These are phyloP conservation scores for Pimpla rufipes DNA, from an alignment of 2,888 invertebrate species.

Conservation along the genomic window DNA sequence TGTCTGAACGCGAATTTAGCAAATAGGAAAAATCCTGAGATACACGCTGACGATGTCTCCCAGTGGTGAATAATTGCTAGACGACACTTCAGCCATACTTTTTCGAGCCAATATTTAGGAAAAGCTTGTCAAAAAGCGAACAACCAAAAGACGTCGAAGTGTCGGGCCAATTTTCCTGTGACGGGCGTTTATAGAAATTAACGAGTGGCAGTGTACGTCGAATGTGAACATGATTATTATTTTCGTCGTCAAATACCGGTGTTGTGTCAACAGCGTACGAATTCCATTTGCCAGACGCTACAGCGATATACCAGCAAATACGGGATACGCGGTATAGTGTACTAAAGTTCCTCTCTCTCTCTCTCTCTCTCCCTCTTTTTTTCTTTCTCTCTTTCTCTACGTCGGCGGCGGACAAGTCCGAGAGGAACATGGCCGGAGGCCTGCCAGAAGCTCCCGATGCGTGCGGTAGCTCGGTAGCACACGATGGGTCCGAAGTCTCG, in stretches of 20 bases:
- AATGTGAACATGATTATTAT: conserved; percentile 52
- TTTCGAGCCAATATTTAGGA: neutral
- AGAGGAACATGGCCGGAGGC: conserved; percentile 59
- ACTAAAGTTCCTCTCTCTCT: conserved; percentile 33
- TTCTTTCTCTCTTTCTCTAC: neutral
- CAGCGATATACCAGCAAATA: conserved; percentile 60
- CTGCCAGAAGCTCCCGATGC: conserved; percentile 67
- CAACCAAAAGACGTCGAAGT: neutral
- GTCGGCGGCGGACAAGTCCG: conserved; percentile 53
- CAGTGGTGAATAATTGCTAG: too few species aligned
- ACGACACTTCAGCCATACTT: neutral
- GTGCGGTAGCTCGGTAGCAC: conserved; percentile 70
- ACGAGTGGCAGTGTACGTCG: neutral
- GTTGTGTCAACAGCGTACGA: conserved; percentile 55
- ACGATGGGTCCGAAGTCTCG: conserved; percentile 71
- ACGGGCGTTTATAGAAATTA: neutral
- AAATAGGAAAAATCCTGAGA: too few species aligned
- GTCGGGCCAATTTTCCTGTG: neutral
- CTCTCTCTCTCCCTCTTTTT: neutral
- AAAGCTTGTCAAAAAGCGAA: neutral
- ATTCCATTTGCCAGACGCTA: conserved; percentile 55
- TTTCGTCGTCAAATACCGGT: conserved; percentile 37
- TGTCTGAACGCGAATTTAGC: too few species aligned
- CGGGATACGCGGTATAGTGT: conserved; percentile 33
- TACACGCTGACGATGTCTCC: too few species aligned